Percentiles rank a stretch among this genome's conserved stretches.
Evolutionary conservation across 1,140 invertebrate genomes (phyloP).

Genomic region (Stegodyphus mimosarum): DNA sequence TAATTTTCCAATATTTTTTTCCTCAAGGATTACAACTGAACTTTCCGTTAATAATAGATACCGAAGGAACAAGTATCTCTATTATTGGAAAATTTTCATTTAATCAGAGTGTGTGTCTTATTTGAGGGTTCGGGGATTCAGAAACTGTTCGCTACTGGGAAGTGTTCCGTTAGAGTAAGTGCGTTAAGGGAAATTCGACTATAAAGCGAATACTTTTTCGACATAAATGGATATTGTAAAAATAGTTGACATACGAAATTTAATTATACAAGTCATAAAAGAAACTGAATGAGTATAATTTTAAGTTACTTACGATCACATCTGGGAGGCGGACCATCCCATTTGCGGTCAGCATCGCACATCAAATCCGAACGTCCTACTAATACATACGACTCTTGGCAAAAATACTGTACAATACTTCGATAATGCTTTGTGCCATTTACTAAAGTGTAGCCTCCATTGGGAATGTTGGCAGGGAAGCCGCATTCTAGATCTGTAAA

Average conservation of each 20-base stretch:
- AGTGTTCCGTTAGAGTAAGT: too few species aligned
- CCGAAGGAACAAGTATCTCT: too few species aligned
- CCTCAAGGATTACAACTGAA: too few species aligned
- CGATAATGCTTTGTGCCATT: constrained; percentile 87
- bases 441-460: constrained; percentile 83
- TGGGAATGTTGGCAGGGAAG: constrained; percentile 84
- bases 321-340: constrained; percentile 91
- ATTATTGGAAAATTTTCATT: too few species aligned
- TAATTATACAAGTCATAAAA: background rate
- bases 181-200: too few species aligned
- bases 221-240: too few species aligned
- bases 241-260: background rate
- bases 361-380: constrained; percentile 82
- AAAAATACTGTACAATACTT: constrained; percentile 85
- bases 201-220: too few species aligned
- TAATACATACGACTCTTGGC: constrained; percentile 85
- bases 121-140: too few species aligned
- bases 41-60: too few species aligned
- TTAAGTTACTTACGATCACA: constrained; percentile 74
- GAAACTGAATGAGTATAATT: background rate
- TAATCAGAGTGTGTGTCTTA: too few species aligned
- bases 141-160: too few species aligned
- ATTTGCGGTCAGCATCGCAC: constrained; percentile 91
- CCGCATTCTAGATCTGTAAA: constrained; percentile 87
- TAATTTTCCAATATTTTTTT: too few species aligned